A percentile compares a stretch with the other conserved stretches of the same genome.
phyloP scores from a whole-genome alignment of 2,888 invertebrate genomes.

The Schizaphis graminum region DNA sequence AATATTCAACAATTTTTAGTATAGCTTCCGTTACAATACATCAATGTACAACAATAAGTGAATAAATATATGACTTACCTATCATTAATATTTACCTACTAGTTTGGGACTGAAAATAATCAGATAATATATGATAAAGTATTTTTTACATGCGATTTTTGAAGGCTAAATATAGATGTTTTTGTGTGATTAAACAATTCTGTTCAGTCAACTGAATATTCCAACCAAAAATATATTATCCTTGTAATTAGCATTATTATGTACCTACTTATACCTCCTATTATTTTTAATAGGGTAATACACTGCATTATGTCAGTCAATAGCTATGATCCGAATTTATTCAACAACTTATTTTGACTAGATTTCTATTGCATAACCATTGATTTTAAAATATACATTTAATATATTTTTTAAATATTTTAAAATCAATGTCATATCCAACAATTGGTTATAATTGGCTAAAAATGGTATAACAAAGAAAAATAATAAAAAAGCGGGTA shows the following conservation, averaged over 20 bases:
- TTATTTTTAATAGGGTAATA: background rate
- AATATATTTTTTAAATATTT: too few relatives aligned
- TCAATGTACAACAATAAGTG: background rate
- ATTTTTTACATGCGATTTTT: background rate
- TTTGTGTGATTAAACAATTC: background rate
- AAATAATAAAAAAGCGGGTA: too few relatives aligned
- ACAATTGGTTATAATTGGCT: too few relatives aligned
- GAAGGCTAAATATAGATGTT: slow-evolving; percentile 11
- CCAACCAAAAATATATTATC: background rate
- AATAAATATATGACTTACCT: background rate
- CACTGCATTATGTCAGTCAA: background rate
- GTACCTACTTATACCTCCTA: background rate
- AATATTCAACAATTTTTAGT: background rate
- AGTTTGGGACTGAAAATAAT: background rate
- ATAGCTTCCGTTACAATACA: background rate
- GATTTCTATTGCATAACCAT: too few relatives aligned
- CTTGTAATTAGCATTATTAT: background rate
- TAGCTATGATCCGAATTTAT: too few relatives aligned
- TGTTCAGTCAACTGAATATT: slow-evolving; percentile 1
- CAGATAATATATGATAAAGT: background rate
- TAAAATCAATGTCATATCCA: too few relatives aligned
- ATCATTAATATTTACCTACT: background rate
- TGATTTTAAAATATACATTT: too few relatives aligned
- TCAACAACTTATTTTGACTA: too few relatives aligned
- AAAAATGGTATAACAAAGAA: too few relatives aligned